A percentile compares a stretch with the other conserved stretches of the same genome.
Evolutionary conservation across 2,113 vertebrate species (phyloP).

Genomic region (Eira barbara): DNA sequence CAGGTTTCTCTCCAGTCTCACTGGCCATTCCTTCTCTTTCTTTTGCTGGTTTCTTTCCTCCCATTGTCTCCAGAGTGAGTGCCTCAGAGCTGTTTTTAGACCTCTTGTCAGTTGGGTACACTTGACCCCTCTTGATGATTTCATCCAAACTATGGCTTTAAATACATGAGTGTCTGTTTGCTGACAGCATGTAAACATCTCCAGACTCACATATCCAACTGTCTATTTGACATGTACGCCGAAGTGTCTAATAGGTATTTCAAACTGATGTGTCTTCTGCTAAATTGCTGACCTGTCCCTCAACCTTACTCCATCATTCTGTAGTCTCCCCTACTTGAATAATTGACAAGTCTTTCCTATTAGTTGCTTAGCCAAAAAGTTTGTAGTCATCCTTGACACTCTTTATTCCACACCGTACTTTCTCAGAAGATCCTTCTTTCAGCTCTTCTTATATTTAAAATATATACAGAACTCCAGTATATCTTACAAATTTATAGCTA

Average conservation of each 20-base stretch:
- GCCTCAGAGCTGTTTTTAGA: not conserved
- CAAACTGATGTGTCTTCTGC: not conserved
- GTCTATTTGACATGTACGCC: not conserved
- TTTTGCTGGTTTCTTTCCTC: conserved; percentile 22
- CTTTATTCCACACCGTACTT: not conserved
- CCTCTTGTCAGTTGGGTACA: not conserved
- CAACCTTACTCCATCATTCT: not conserved
- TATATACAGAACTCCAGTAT: not conserved
- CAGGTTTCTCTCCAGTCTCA: not conserved
- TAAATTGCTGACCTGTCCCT: not conserved
- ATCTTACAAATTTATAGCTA: not conserved
- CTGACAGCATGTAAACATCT: not conserved
- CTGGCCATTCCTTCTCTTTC: not conserved
- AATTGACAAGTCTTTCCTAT: not conserved
- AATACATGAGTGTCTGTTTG: not conserved
- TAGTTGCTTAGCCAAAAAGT: not conserved
- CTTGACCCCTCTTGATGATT: not conserved
- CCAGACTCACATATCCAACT: conserved; percentile 1
- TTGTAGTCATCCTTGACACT: not conserved
- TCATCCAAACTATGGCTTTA: not conserved
- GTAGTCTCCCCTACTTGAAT: not conserved
- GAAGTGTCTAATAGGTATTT: not conserved
- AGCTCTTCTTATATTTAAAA: not conserved
- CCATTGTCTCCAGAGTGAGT: not conserved
- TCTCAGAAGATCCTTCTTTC: not conserved